phyloP scores from a whole-genome alignment of 2,113 vertebrate genomes.

The Lasiurus cinereus region DNA sequence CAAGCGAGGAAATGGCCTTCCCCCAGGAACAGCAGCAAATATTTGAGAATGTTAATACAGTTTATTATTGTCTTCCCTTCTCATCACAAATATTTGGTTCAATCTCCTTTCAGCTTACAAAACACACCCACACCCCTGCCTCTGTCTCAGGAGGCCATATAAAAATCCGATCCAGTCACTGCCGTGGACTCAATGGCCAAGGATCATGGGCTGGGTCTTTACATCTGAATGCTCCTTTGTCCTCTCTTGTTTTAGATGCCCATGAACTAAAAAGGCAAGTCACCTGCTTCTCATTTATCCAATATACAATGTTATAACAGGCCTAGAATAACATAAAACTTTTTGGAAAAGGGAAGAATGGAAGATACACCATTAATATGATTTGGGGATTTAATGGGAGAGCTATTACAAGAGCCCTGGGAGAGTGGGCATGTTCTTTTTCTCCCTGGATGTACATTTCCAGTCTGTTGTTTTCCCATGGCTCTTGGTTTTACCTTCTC shows the following conservation, averaged over 20 bases:
- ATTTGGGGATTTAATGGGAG: not conserved
- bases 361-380: not conserved
- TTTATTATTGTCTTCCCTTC: not conserved
- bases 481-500: not conserved
- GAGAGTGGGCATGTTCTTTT: not conserved
- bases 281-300: not conserved
- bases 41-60: conserved; percentile 35
- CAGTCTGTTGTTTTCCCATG: not conserved
- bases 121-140: not conserved
- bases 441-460: not conserved
- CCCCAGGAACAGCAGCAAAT: not conserved
- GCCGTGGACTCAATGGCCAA: not conserved
- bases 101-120: not conserved
- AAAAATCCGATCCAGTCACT: not conserved
- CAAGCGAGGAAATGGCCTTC: not conserved
- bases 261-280: not conserved
- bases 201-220: not conserved
- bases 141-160: not conserved
- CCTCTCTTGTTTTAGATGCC: not conserved
- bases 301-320: not conserved
- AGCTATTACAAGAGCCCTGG: not conserved
- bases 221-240: not conserved
- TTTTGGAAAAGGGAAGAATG: not conserved
- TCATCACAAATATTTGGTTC: conserved; percentile 40
- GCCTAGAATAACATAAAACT: not conserved